Evolutionary conservation across 1,140 invertebrate species (phyloP).

Genomic region (Anastrepha ludens): DNA sequence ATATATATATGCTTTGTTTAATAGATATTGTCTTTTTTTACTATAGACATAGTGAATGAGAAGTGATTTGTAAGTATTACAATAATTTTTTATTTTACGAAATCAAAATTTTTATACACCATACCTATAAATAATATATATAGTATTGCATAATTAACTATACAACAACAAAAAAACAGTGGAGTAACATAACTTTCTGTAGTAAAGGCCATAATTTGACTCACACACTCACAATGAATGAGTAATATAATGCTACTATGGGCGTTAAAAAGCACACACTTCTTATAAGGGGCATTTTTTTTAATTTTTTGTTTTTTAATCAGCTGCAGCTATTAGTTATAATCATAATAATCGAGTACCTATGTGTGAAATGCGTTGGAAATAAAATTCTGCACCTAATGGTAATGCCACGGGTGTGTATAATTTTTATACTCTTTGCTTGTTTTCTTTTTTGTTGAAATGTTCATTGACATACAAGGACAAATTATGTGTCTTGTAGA

Average conservation of each 20-base stretch:
- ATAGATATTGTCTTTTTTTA: neutral
- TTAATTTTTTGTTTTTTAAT: neutral
- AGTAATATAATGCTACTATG: neutral
- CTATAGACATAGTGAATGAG: neutral
- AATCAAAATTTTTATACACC: constrained; percentile 42
- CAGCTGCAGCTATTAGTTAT: constrained; percentile 19
- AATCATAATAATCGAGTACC: neutral
- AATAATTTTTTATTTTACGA: constrained; percentile 36
- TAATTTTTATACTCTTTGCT: constrained; percentile 2
- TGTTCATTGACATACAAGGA: too few relatives aligned
- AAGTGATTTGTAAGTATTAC: constrained; percentile 44
- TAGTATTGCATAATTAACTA: neutral
- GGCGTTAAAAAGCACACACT: neutral
- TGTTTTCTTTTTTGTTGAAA: too few relatives aligned
- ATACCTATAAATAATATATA: neutral
- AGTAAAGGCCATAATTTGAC: too few relatives aligned
- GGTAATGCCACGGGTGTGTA: neutral
- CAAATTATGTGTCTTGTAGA: neutral
- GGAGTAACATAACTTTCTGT: too few relatives aligned
- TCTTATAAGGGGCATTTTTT: neutral
- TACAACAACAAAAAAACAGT: neutral
- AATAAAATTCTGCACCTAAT: too few relatives aligned
- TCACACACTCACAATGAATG: neutral
- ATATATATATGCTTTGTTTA: neutral
- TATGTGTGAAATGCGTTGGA: neutral